These are phyloP conservation scores for Anthopleura xanthogrammica DNA, from an alignment of 92 coral and sea anemone species.

Conservation along the genomic window DNA sequence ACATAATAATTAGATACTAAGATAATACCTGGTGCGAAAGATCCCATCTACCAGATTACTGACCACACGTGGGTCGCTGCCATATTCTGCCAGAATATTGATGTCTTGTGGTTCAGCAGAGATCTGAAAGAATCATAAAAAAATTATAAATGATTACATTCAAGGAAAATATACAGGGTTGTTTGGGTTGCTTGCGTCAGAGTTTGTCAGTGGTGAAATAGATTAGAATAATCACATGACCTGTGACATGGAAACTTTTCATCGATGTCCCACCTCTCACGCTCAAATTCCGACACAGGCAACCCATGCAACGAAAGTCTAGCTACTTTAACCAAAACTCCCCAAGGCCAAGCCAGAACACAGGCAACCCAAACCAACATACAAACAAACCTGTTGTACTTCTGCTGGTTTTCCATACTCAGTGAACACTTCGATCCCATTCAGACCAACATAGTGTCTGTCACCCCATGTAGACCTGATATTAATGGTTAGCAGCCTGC, in stretches of 20 bases:
- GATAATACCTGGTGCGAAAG: conserved; percentile 85
- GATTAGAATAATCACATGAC: neutral
- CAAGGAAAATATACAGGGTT: neutral
- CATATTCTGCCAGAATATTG: conserved; percentile 88
- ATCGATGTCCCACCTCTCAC: no score
- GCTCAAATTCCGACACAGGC: no score
- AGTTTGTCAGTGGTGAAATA: neutral
- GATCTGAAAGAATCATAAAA: conserved; percentile 42
- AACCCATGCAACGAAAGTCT: no score
- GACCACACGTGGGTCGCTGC: conserved; percentile 92
- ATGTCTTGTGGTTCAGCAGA: conserved; percentile 94
- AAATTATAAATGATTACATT: neutral
- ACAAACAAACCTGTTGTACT: conserved; percentile 61
- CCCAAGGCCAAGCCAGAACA: neutral
- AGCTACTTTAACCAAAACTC: neutral
- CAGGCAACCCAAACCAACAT: neutral
- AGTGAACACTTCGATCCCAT: conserved; percentile 93
- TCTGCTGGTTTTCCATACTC: conserved; percentile 90
- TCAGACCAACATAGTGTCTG: conserved; percentile 90
- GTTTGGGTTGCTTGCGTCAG: neutral
- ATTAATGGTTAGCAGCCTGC: conserved; percentile 67
- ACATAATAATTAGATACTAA: neutral
- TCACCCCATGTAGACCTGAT: conserved; percentile 95
- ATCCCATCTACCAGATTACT: conserved; percentile 97
- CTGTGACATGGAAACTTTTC: no score